phyloP scores from a whole-genome alignment of 2,113 vertebrate species.

The Martes martes region DNA sequence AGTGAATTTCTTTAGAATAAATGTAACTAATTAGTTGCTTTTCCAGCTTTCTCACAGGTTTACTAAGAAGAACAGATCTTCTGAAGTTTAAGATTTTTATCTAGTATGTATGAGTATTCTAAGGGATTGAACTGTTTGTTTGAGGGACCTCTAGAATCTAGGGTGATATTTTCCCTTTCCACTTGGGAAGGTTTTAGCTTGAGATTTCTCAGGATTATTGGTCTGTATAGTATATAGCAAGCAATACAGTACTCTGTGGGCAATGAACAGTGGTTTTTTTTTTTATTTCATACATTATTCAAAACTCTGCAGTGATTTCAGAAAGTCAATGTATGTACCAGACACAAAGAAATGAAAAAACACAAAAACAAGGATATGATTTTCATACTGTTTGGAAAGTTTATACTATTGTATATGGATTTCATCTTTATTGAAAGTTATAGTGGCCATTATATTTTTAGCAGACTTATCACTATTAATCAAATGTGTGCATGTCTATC shows the following conservation, averaged over 20 bases:
- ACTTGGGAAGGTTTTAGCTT: constrained; percentile 36
- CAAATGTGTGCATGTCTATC: background rate
- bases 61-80: background rate
- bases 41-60: constrained; percentile 31
- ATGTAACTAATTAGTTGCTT: constrained; percentile 45
- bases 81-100: constrained; percentile 39
- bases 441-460: background rate
- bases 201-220: constrained; percentile 59
- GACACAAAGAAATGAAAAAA: background rate
- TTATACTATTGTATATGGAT: background rate
- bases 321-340: background rate
- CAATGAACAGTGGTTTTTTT: background rate
- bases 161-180: constrained; percentile 53
- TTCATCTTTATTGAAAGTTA: constrained; percentile 20
- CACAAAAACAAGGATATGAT: background rate
- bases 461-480: background rate
- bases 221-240: background rate
- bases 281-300: background rate
- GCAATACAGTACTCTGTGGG: background rate
- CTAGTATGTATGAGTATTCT: background rate
- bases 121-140: constrained; percentile 33
- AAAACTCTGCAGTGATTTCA: constrained; percentile 52
- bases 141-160: constrained; percentile 20
- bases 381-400: constrained; percentile 43
- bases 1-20: constrained; percentile 41